Evolutionary conservation across 2,888 invertebrate species (phyloP).

Genomic region (Sminthurinus aureus): DNA sequence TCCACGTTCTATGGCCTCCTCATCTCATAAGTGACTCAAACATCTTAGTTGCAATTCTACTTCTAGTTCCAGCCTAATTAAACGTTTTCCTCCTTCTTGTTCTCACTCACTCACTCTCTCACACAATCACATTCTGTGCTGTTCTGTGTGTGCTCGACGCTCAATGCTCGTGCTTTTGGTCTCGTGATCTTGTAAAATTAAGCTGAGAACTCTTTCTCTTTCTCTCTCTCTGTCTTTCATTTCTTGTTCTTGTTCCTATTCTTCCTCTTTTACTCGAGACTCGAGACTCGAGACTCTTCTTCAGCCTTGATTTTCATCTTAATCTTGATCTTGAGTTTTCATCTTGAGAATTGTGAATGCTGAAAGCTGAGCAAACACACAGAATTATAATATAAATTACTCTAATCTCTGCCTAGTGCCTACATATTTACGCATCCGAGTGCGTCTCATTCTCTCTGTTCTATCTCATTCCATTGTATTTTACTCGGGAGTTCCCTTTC

Average conservation of each 20-base stretch:
- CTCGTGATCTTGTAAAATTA: too few relatives aligned
- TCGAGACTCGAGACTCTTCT: too few relatives aligned
- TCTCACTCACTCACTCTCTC: background rate
- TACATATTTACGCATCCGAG: background rate
- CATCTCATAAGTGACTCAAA: background rate
- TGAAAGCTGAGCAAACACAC: background rate
- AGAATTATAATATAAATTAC: background rate
- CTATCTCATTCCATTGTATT: too few relatives aligned
- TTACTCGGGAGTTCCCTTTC: too few relatives aligned
- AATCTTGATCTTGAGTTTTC: too few relatives aligned
- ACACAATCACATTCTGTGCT: background rate
- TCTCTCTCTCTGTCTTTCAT: constrained; percentile 11
- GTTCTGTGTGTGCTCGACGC: background rate
- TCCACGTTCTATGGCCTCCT: background rate
- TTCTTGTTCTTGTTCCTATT: background rate
- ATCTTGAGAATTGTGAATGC: background rate
- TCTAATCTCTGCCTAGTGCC: background rate
- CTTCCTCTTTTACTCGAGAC: background rate
- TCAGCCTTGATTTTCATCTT: background rate
- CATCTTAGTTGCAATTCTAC: background rate
- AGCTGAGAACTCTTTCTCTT: background rate
- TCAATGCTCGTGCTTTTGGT: background rate
- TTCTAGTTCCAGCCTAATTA: background rate
- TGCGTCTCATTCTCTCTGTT: too few relatives aligned
- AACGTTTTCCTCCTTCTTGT: background rate